These are phyloP conservation scores for Aphelinus certus DNA, from an alignment of 1,140 invertebrate genomes.

Conservation along the genomic window DNA sequence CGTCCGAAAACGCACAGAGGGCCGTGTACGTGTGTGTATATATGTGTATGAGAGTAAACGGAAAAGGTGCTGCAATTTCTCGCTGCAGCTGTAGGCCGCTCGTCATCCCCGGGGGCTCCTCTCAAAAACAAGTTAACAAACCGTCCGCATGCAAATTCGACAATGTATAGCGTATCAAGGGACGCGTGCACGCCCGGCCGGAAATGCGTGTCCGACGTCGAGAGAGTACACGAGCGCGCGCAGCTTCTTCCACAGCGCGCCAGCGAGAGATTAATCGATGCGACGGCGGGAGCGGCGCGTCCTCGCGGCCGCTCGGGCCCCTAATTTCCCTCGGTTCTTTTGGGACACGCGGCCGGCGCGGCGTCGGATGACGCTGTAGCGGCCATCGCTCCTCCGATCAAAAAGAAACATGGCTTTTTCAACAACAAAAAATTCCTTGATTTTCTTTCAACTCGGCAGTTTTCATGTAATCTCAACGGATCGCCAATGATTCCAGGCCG, in stretches of 20 bases:
- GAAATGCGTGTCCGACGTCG: constrained; percentile 39
- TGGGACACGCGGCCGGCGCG: neutral
- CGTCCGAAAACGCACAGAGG: too few species aligned
- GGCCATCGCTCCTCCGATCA: neutral
- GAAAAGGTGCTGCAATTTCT: too few species aligned
- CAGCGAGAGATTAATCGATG: constrained; percentile 32
- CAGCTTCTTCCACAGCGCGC: neutral
- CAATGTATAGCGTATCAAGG: neutral
- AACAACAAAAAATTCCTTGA: too few species aligned
- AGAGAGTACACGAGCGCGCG: neutral
- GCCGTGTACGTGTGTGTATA: neutral
- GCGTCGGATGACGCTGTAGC: neutral
- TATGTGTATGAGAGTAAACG: neutral
- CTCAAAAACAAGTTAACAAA: neutral
- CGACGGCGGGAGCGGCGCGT: constrained; percentile 14
- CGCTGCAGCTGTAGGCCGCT: too few species aligned
- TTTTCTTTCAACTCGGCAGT: too few species aligned
- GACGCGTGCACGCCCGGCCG: constrained; percentile 12
- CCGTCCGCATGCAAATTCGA: constrained; percentile 19
- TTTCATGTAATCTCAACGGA: too few species aligned
- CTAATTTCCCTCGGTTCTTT: constrained; percentile 39
- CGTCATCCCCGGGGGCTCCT: neutral
- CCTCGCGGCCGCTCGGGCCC: constrained; percentile 23
- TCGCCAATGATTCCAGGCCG: too few species aligned
- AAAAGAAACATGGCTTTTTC: too few species aligned